These are phyloP conservation scores for Spisula subtruncata DNA, from an alignment of 2,888 invertebrate genomes.

Conservation along the genomic window DNA sequence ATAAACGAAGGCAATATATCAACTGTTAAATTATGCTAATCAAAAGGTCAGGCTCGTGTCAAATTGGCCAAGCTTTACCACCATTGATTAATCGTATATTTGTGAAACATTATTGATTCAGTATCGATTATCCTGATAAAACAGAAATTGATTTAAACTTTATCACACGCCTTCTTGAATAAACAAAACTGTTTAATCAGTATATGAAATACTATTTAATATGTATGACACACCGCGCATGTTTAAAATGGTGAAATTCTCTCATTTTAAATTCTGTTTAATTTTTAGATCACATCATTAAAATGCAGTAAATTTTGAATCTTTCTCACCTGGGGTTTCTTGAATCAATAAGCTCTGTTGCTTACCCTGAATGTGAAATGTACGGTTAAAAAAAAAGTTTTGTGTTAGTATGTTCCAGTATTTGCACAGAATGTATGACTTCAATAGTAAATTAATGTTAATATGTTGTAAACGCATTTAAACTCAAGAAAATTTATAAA, in stretches of 20 bases:
- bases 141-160: not conserved
- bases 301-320: not conserved
- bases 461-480: no score
- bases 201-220: not conserved
- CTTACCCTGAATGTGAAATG: no score
- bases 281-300: not conserved
- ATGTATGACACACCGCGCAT: not conserved
- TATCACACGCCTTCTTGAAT: not conserved
- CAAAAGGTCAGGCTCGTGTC: no score
- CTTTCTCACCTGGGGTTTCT: not conserved
- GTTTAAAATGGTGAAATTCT: not conserved
- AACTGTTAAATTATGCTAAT: no score
- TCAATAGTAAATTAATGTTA: no score
- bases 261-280: not conserved
- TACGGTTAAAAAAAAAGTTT: no score
- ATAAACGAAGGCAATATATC: no score
- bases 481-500: no score
- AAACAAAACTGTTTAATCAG: constrained; percentile 21
- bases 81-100: not conserved
- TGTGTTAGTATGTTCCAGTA: no score
- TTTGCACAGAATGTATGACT: no score
- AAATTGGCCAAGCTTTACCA: no score
- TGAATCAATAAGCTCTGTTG: not conserved
- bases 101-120: not conserved
- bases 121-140: not conserved